phyloP scores from a whole-genome alignment of 2,888 invertebrate species.

The Lypha dubia region DNA sequence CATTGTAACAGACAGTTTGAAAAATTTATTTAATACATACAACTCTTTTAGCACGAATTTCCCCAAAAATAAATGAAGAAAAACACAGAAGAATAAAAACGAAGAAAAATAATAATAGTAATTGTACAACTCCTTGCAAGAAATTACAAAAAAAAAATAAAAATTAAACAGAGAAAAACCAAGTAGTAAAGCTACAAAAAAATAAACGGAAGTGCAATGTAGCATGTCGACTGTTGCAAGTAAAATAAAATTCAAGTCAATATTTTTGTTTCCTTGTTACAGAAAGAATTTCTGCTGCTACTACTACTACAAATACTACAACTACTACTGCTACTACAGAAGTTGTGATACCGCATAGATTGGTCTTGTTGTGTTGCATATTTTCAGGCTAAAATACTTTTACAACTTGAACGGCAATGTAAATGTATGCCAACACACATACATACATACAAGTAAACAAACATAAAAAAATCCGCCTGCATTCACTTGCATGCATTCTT shows the following conservation, averaged over 20 bases:
- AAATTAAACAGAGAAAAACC: constrained; percentile 5
- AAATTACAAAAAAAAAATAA: not conserved
- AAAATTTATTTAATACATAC: constrained; percentile 50
- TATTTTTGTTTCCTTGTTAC: constrained; percentile 34
- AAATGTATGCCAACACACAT: not conserved
- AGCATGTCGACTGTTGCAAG: constrained; percentile 49
- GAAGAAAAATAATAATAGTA: constrained; percentile 33
- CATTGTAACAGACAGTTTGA: constrained; percentile 56
- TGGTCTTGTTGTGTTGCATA: constrained; percentile 57
- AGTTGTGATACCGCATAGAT: constrained; percentile 15
- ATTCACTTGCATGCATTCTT: constrained; percentile 1
- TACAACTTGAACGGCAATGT: constrained; percentile 29
- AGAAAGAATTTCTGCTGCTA: constrained; percentile 11
- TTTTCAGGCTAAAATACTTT: constrained; percentile 46
- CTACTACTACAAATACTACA: no score
- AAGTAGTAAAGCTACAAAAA: not conserved
- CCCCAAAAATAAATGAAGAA: not conserved
- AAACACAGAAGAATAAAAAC: no score
- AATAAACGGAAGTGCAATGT: constrained; percentile 59
- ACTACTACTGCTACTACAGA: not conserved
- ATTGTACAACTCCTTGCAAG: constrained; percentile 33
- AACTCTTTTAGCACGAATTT: constrained; percentile 33
- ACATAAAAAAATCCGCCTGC: constrained; percentile 37
- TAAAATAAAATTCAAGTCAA: constrained; percentile 36
- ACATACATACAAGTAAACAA: not conserved